phyloP scores from a whole-genome alignment of 1,140 invertebrate species.

The Adoxophyes honmai region DNA sequence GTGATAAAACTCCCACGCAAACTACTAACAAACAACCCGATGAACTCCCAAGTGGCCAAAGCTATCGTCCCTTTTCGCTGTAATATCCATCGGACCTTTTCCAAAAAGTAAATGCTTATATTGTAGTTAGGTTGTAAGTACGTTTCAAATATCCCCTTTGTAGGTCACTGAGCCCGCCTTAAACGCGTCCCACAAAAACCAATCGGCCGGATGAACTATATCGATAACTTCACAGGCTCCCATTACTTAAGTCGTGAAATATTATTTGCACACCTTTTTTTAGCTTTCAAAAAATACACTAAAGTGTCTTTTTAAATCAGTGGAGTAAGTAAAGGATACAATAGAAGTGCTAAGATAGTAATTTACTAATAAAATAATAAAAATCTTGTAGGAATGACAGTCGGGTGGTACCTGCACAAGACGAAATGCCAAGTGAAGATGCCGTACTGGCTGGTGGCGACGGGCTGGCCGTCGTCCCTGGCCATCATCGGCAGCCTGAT shows the following conservation, averaged over 20 bases:
- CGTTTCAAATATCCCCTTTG: slow-evolving; percentile 24
- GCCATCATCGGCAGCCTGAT: slow-evolving; percentile 82
- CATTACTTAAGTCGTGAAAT: background rate
- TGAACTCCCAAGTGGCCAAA: slow-evolving; percentile 17
- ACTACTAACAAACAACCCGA: slow-evolving; percentile 12
- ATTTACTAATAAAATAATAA: slow-evolving; percentile 9
- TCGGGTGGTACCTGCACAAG: slow-evolving; percentile 85
- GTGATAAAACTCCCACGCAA: slow-evolving; percentile 19
- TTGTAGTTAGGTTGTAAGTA: slow-evolving; percentile 24
- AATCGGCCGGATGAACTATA: slow-evolving; percentile 27
- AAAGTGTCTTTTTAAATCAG: too few species aligned
- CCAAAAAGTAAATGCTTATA: slow-evolving; percentile 19
- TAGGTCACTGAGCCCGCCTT: slow-evolving; percentile 25
- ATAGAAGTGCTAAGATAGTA: too few species aligned
- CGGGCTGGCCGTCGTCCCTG: slow-evolving; percentile 81
- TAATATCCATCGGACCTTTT: slow-evolving; percentile 25
- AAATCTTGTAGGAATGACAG: slow-evolving; percentile 79
- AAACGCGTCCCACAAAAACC: slow-evolving; percentile 28
- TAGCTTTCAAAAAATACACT: background rate
- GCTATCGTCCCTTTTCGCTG: slow-evolving; percentile 23
- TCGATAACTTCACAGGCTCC: slow-evolving; percentile 24
- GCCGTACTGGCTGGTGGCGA: slow-evolving; percentile 77
- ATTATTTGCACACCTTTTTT: too few species aligned
- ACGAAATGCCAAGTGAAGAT: slow-evolving; percentile 82
- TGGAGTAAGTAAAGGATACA: too few species aligned